These are phyloP conservation scores for Drosophila biarmipes DNA, from an alignment of 1,140 invertebrate genomes.

Conservation along the genomic window DNA sequence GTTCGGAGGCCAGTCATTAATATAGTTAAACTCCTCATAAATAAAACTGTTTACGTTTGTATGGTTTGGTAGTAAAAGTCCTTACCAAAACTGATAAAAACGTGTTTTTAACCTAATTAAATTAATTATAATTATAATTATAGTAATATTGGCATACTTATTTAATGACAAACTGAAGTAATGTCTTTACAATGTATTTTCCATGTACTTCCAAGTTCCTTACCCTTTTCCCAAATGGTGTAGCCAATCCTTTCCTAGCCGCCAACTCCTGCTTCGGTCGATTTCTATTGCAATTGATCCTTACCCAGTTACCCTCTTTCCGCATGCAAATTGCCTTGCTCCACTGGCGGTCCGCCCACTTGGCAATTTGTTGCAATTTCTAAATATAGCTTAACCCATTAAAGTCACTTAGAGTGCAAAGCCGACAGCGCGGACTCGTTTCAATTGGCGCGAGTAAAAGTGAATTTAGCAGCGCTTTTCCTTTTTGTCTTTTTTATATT, in stretches of 20 bases:
- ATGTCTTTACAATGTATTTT: too few relatives aligned
- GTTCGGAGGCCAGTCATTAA: too few relatives aligned
- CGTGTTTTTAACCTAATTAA: too few relatives aligned
- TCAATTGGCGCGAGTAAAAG: slow-evolving; percentile 57
- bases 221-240: not conserved
- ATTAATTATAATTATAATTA: too few relatives aligned
- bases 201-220: not conserved
- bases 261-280: not conserved
- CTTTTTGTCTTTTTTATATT: slow-evolving; percentile 1
- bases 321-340: slow-evolving; percentile 21
- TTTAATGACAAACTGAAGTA: too few relatives aligned
- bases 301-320: slow-evolving; percentile 26
- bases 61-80: too few relatives aligned
- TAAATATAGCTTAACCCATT: slow-evolving; percentile 78
- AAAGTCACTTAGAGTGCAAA: slow-evolving; percentile 62
- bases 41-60: too few relatives aligned
- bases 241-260: not conserved
- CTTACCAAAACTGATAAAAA: too few relatives aligned
- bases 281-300: slow-evolving; percentile 20
- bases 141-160: too few relatives aligned
- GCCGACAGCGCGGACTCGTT: slow-evolving; percentile 19
- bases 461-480: slow-evolving; percentile 50
- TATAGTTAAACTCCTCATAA: too few relatives aligned
- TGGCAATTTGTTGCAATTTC: slow-evolving; percentile 53
- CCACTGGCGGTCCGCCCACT: slow-evolving; percentile 43